phyloP scores from a whole-genome alignment of 2,113 vertebrate species.

The Gambusia holbrooki region DNA sequence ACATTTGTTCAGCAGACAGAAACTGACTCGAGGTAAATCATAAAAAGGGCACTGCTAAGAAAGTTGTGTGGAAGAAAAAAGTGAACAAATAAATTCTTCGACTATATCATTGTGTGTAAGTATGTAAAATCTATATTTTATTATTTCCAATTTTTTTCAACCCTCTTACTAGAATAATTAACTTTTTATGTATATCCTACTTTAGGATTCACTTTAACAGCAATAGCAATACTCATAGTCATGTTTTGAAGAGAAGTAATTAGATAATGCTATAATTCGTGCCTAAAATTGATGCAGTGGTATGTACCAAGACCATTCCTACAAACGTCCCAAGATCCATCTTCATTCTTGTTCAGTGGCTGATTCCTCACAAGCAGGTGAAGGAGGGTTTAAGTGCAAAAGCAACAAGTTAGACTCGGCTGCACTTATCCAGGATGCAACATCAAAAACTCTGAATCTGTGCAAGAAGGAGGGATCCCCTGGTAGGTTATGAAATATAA shows the following conservation, averaged over 20 bases:
- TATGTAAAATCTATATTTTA: too few species aligned
- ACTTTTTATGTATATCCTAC: neutral
- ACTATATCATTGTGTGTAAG: too few species aligned
- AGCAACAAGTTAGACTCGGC: neutral
- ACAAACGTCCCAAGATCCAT: slow-evolving; percentile 30
- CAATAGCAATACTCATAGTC: neutral
- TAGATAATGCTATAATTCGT: neutral
- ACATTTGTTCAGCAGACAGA: neutral
- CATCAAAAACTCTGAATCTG: neutral
- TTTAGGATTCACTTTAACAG: neutral
- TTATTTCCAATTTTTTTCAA: too few species aligned
- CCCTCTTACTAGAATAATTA: too few species aligned
- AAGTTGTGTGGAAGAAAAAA: neutral
- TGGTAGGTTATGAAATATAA: slow-evolving; percentile 31
- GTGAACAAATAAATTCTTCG: too few species aligned
- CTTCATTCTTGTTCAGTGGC: slow-evolving; percentile 14
- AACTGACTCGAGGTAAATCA: neutral
- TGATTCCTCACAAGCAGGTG: neutral
- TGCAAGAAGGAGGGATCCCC: slow-evolving; percentile 9
- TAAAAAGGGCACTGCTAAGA: neutral
- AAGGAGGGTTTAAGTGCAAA: neutral
- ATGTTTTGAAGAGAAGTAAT: neutral
- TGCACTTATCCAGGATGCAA: neutral
- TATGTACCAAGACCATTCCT: too few species aligned
- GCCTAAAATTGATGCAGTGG: too few species aligned